phyloP scores from a whole-genome alignment of 2,797 vertebrate genomes.

The Cichlasoma orientale region DNA sequence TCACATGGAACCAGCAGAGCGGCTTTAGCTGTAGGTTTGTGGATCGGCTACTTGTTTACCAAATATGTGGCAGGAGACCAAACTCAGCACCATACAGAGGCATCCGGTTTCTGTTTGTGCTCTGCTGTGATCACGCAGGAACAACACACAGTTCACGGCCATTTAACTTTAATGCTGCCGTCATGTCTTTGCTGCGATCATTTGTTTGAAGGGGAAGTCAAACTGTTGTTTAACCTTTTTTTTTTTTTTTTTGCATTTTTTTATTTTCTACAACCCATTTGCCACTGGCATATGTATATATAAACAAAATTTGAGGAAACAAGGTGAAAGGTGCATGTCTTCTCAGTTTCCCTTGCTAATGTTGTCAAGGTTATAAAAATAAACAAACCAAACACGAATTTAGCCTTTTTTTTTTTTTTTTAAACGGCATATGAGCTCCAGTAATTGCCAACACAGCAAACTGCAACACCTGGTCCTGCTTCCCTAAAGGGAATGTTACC shows the following conservation, averaged over 20 bases:
- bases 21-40: not conserved
- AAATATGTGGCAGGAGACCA: slow-evolving; percentile 48
- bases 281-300: fast-evolving
- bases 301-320: not conserved
- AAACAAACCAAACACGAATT: not conserved
- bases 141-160: not conserved
- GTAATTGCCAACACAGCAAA: not conserved
- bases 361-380: not conserved
- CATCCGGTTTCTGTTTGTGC: slow-evolving; percentile 42
- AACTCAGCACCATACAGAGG: slow-evolving; percentile 9
- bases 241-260: not conserved
- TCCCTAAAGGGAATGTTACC: not conserved
- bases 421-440: too few relatives aligned
- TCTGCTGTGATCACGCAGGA: slow-evolving; percentile 21
- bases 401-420: not conserved
- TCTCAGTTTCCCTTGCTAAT: not conserved
- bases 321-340: not conserved
- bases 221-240: fast-evolving
- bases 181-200: slow-evolving; percentile 11
- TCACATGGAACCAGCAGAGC: not conserved
- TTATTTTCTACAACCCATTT: not conserved
- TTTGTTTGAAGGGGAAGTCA: not conserved
- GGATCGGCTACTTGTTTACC: slow-evolving; percentile 40
- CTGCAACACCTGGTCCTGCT: not conserved
- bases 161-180: slow-evolving; percentile 42